phyloP scores from a whole-genome alignment of 2,888 invertebrate species.

The Agrochola litura region DNA sequence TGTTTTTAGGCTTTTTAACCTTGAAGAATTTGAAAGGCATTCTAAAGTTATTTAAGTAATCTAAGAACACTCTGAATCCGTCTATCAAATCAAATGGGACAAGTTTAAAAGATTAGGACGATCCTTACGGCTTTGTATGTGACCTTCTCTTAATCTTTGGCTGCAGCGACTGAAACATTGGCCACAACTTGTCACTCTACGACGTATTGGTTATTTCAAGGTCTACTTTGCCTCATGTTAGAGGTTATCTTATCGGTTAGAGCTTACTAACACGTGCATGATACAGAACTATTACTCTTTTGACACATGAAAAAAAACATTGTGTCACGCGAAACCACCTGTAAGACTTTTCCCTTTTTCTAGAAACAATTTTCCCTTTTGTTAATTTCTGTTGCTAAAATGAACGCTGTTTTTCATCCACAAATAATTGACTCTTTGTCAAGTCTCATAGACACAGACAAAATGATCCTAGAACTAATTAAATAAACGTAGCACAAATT shows the following conservation, averaged over 20 bases:
- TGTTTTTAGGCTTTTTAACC: conserved; percentile 1
- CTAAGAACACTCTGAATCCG: background rate
- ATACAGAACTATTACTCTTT: background rate
- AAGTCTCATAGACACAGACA: background rate
- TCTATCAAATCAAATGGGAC: background rate
- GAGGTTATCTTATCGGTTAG: background rate
- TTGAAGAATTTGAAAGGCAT: background rate
- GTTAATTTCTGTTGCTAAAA: background rate
- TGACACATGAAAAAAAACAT: background rate
- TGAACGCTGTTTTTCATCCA: background rate
- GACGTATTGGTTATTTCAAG: conserved; percentile 4
- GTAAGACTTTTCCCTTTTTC: background rate
- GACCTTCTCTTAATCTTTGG: conserved; percentile 14
- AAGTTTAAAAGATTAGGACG: conserved; percentile 29
- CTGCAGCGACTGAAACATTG: background rate
- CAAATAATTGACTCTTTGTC: background rate
- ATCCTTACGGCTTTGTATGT: background rate
- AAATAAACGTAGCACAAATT: conserved; percentile 31
- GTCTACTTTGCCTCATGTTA: background rate
- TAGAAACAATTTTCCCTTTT: too few species aligned
- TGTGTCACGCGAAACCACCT: conserved; percentile 13
- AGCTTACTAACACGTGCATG: background rate
- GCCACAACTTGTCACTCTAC: background rate
- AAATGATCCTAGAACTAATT: conserved; percentile 20
- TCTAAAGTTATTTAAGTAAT: conserved; percentile 17